Conservation (phyloP, 2,113 vertebrate species). For the Noctilio leporinus region DNA sequence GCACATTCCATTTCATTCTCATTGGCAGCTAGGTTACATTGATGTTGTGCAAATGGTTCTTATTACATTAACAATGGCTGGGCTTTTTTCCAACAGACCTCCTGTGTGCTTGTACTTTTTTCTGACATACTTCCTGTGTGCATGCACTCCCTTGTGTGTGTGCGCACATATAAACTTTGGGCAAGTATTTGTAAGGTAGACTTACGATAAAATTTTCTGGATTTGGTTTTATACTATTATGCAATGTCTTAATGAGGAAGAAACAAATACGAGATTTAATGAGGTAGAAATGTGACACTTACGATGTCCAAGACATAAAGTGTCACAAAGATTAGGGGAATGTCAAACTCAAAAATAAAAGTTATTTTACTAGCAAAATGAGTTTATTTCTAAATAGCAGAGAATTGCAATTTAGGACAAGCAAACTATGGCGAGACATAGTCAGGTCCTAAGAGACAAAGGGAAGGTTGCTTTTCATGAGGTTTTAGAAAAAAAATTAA, state of each 20-base stretch:
- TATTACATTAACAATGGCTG: too few species aligned
- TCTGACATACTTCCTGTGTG: too few species aligned
- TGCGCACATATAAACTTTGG: not conserved
- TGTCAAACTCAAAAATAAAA: not conserved
- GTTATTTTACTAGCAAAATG: not conserved
- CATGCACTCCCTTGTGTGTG: not conserved
- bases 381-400: not conserved
- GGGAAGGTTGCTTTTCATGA: not conserved
- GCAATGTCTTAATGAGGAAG: not conserved
- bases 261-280: not conserved
- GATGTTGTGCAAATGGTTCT: too few species aligned
- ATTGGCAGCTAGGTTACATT: too few species aligned
- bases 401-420: not conserved
- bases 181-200: not conserved
- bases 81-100: too few species aligned
- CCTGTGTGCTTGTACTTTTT: too few species aligned
- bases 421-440: not conserved
- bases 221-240: not conserved
- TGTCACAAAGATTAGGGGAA: not conserved
- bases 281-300: not conserved
- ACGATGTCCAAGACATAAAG: not conserved
- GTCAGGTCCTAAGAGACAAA: too few species aligned
- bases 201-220: not conserved
- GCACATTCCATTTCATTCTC: too few species aligned
- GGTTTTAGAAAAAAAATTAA: not conserved